Evolutionary conservation across 2,888 invertebrate species (phyloP), one percentile per base, ranked within the genome.

Genomic region (Diploptera punctata): DNA sequence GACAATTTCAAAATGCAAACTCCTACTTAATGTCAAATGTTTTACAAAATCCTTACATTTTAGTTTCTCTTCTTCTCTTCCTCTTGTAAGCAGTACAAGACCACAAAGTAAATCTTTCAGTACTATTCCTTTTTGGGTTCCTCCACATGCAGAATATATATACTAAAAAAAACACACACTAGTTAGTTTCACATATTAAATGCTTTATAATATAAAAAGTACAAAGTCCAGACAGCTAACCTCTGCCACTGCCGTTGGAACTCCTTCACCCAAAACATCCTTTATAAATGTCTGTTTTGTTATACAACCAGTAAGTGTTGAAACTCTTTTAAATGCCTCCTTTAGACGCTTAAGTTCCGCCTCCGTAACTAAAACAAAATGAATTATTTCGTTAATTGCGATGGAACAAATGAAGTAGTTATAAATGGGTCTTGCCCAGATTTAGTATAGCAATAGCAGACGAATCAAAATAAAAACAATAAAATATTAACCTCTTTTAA

Each of bases 201-300:
- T 4, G n/a, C 7, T 21, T 60, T 5, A 26, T 9, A 60, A 57
- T 18, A 31, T 19, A 16, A 65, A n/a, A 43, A 60, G n/a, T 49
- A 24, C 31, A 47, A 65, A 26, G 18, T 3, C 13, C 10, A 44
- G 19, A n/a, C n/a, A 52, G 76, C 79, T 77, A 79, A 87, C 87
- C 82, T 95, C 94, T 1, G 94, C 93, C 61, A 96, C 90, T 77
- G 91, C 89, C 68, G 85, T 82, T 2, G 96, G 96, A 24, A 96
- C 94, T 68, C 93, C 92, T 82, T 95, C 95, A 78, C 95, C 94
- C 73, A 96, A 85, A 68, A 96, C 95, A 84, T 95, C 94, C 80
- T 91, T 90, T 70, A 91, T 89, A 83, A 97, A 96, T 54, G 91
- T 89, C 79, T 89, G 89, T 79, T 92, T 89, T 79, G 91, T 90